These are phyloP conservation scores for Callocephalon fimbriatum DNA, from an alignment of 2,113 vertebrate genomes.

Conservation along the genomic window DNA sequence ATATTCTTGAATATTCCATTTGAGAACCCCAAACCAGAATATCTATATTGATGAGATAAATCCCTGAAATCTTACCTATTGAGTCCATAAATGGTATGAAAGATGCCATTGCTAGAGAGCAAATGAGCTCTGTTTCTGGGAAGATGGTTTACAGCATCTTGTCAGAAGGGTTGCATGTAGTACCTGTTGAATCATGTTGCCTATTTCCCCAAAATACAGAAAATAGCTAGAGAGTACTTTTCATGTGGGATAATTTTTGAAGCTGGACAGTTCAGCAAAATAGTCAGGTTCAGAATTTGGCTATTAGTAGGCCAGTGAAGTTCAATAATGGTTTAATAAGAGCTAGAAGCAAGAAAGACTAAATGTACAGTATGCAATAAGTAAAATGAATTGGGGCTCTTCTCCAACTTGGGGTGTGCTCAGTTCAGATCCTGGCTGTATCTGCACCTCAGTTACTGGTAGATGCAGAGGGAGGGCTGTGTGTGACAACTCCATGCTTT, in stretches of 20 bases:
- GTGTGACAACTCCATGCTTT: neutral
- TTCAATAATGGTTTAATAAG: neutral
- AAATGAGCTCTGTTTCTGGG: neutral
- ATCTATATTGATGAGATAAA: neutral
- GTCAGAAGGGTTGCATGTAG: accelerated
- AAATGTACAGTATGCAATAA: neutral
- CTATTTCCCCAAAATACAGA: neutral
- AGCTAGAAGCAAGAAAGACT: neutral
- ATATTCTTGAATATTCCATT: neutral
- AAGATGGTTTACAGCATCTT: neutral
- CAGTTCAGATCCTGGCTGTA: neutral
- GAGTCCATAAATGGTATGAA: neutral
- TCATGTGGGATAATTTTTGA: neutral
- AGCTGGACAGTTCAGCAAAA: neutral
- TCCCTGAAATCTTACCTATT: neutral
- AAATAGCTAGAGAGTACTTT: neutral
- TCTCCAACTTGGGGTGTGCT: neutral
- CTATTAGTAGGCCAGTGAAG: neutral
- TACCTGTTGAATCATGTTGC: neutral
- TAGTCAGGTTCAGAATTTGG: neutral
- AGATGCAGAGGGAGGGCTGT: neutral
- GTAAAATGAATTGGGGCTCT: neutral
- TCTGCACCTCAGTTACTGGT: neutral
- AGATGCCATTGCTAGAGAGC: neutral
- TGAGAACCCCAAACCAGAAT: neutral